Evolutionary conservation across 2,797 vertebrate genomes (phyloP).

Genomic region (Coreius guichenoti): DNA sequence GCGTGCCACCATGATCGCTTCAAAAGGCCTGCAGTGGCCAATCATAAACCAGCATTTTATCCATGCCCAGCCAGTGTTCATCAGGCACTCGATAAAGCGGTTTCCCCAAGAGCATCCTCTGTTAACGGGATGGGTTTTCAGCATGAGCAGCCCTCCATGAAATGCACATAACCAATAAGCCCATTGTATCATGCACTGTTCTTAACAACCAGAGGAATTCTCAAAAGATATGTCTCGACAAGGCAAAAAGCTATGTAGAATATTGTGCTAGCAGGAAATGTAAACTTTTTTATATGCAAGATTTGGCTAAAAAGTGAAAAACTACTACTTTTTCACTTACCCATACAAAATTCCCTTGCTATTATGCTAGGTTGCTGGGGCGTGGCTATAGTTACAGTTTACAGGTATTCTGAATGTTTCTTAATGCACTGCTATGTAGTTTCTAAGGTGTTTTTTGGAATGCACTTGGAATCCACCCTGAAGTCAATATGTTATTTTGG

Average conservation of each 20-base stretch:
- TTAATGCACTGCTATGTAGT: neutral
- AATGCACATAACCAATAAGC: slow-evolving; percentile 37
- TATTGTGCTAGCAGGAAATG: neutral
- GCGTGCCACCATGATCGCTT: neutral
- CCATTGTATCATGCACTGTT: slow-evolving; percentile 39
- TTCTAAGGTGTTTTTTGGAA: neutral
- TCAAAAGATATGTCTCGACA: slow-evolving; percentile 21
- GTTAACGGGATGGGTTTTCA: slow-evolving; percentile 20
- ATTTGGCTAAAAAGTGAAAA: neutral
- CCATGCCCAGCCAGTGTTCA: slow-evolving; percentile 24
- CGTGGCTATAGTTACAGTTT: neutral
- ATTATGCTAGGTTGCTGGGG: neutral
- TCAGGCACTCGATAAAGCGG: slow-evolving; percentile 38
- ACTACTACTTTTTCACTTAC: neutral
- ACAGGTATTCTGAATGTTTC: neutral
- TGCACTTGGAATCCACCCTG: neutral
- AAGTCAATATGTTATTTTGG: neutral
- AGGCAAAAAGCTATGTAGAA: neutral
- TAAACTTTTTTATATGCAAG: neutral
- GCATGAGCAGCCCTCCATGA: slow-evolving; percentile 14
- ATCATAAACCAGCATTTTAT: slow-evolving; percentile 18
- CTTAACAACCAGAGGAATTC: slow-evolving; percentile 19
- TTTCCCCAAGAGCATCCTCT: slow-evolving; percentile 20
- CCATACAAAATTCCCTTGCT: neutral
- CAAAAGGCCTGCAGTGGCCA: slow-evolving; percentile 36